Evolutionary conservation across 2,797 vertebrate species (phyloP), one percentile per base, ranked within the genome.

Genomic region (Distichodus sexfasciatus): DNA sequence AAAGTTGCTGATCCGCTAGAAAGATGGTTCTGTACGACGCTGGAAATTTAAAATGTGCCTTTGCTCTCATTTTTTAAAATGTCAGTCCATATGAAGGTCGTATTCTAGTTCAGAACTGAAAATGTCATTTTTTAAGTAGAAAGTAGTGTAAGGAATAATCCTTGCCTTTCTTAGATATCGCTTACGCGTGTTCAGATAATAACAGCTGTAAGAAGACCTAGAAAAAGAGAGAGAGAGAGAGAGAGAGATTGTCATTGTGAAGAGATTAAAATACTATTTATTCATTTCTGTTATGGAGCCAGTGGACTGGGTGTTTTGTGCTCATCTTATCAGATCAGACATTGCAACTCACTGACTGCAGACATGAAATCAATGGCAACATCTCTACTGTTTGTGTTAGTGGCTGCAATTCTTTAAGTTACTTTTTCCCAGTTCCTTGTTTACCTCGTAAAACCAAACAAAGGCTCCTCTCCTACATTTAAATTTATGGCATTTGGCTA

Each of bases 351-450:
- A 64, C 53, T 69, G 65, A 72, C 48, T 63, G 23, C 48, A 68
- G 41, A 63, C 66, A 55, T 21, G 4, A 57, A 71, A 72, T 74
- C 66, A 74, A 62, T 64, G n/a, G 28, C 48, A 47, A 17, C 28
- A 55, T 43, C 41, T 69, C 29, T 40, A 28, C 29, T 59, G 72
- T 69, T 75, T 74, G 59, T 66, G 38, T 72, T 76, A 63, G 51
- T 71, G 64, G 71, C 47, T 65, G 51, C 28, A 51, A 8, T 31
- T 51, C 19, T 48, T 66, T 66, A 35, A 24, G 50, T 59, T 54
- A 26, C 33, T 15, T 44, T 59, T 65, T 58, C 15, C 6, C 31
- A 21, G 36, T 47, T 61, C n/a, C n/a, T 53, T 47, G 3, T 40
- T 40, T 10, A 28, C 3, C 48, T 14, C 2, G 41, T 47, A 44